Evolutionary conservation across 2,113 vertebrate genomes (phyloP).

Genomic region (Casuarius casuarius): DNA sequence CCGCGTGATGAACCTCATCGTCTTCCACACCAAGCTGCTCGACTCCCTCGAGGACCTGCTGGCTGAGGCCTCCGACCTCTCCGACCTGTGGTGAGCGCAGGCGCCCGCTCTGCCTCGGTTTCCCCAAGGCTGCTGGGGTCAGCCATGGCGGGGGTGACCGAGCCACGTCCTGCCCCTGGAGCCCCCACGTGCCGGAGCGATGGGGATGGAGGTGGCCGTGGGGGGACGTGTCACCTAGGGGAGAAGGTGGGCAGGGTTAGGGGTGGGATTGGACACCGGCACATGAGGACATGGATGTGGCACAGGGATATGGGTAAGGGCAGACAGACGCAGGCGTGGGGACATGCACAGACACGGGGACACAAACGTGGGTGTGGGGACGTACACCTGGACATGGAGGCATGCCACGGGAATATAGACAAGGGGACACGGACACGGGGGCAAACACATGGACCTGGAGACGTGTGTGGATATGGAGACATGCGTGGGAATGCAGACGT

Average conservation of each 20-base stretch:
- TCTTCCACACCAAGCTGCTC: conserved; percentile 92
- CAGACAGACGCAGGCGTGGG: too few relatives aligned
- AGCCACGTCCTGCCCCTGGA: accelerated
- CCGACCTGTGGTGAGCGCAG: conserved; percentile 83
- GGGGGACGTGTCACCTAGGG: neutral
- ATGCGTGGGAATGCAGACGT: too few relatives aligned
- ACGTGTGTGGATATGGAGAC: too few relatives aligned
- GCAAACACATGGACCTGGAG: neutral
- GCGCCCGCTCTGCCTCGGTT: neutral
- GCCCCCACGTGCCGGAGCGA: neutral
- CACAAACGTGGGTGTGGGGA: too few relatives aligned
- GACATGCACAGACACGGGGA: too few relatives aligned
- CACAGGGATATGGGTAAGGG: too few relatives aligned
- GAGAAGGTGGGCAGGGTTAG: neutral
- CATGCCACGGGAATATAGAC: neutral
- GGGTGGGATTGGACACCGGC: neutral
- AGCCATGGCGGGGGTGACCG: neutral
- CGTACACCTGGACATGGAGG: too few relatives aligned
- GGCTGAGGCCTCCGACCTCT: conserved; percentile 86
- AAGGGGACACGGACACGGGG: too few relatives aligned
- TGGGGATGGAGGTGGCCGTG: accelerated
- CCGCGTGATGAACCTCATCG: conserved; percentile 89
- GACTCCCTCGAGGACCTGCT: conserved; percentile 83
- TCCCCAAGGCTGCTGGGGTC: accelerated
- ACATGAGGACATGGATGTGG: neutral